A percentile compares a stretch with the other conserved stretches of the same genome.
Conservation (phyloP, 2,113 vertebrate species). For the Spilogale gracilis region DNA sequence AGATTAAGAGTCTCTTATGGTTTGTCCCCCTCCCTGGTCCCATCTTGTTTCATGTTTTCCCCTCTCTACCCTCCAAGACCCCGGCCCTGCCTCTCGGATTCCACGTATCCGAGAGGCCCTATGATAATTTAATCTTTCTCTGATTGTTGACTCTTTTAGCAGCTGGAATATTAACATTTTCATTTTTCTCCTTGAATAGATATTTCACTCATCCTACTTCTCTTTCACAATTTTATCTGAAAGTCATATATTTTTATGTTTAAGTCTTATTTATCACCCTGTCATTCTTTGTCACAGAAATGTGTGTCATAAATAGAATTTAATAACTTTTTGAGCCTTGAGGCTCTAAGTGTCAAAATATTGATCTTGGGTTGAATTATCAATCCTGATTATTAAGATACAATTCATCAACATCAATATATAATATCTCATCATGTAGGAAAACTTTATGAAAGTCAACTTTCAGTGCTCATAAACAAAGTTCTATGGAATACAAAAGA, state of each 20-base stretch:
- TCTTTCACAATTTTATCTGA: not conserved
- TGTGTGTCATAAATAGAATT: not conserved
- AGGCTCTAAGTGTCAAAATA: slow-evolving; percentile 13
- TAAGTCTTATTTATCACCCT: not conserved
- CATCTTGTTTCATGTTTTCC: too few species aligned
- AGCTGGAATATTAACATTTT: not conserved
- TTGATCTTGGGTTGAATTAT: not conserved
- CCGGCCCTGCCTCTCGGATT: too few species aligned
- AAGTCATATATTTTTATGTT: not conserved
- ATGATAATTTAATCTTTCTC: too few species aligned
- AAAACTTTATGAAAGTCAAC: not conserved
- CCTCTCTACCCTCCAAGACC: too few species aligned
- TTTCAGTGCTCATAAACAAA: not conserved
- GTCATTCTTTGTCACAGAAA: slow-evolving; percentile 12
- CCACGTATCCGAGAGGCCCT: too few species aligned
- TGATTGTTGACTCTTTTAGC: not conserved
- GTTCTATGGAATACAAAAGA: not conserved
- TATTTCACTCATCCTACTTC: not conserved
- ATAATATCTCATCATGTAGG: not conserved
- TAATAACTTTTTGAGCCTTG: not conserved
- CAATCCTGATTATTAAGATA: not conserved
- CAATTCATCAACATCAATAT: not conserved
- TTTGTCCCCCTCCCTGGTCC: too few species aligned
- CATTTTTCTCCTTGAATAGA: not conserved
- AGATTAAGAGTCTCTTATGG: too few species aligned